Conservation (phyloP, 2,113 vertebrate genomes). For the Heterochromis multidens region DNA sequence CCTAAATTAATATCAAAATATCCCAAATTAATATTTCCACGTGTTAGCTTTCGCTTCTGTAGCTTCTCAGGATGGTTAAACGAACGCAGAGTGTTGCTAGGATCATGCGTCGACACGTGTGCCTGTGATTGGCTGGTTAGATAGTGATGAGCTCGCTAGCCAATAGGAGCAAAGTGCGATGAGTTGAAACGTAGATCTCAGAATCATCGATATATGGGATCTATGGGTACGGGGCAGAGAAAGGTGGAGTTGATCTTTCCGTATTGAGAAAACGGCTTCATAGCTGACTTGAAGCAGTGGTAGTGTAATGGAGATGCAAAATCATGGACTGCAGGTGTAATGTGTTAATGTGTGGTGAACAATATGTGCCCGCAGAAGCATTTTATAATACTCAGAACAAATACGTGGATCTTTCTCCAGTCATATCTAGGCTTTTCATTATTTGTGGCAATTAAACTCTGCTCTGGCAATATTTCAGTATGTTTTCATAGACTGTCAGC, state of each 20-base stretch:
- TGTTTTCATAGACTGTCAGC: not conserved
- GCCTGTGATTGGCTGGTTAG: slow-evolving; percentile 22
- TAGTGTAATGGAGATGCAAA: not conserved
- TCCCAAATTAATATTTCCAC: slow-evolving; percentile 28
- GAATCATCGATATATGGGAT: slow-evolving; percentile 20
- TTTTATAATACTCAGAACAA: not conserved
- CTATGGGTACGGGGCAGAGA: accelerated
- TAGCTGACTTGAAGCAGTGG: not conserved
- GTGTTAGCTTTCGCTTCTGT: slow-evolving; percentile 66
- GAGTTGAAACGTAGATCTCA: not conserved
- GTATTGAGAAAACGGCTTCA: not conserved
- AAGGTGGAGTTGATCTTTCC: accelerated
- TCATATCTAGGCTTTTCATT: not conserved
- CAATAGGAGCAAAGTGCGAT: slow-evolving; percentile 4
- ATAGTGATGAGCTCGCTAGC: not conserved
- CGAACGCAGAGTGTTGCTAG: not conserved
- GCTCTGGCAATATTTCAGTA: not conserved
- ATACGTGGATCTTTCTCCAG: accelerated
- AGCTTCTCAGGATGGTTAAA: slow-evolving; percentile 38
- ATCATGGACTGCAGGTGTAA: not conserved
- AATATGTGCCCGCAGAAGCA: accelerated
- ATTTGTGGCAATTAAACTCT: not conserved
- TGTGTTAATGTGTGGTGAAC: not conserved
- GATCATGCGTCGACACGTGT: not conserved
- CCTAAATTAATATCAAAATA: not conserved